Conservation (phyloP, 2,797 vertebrate genomes). For the Myiotriccus ornatus region DNA sequence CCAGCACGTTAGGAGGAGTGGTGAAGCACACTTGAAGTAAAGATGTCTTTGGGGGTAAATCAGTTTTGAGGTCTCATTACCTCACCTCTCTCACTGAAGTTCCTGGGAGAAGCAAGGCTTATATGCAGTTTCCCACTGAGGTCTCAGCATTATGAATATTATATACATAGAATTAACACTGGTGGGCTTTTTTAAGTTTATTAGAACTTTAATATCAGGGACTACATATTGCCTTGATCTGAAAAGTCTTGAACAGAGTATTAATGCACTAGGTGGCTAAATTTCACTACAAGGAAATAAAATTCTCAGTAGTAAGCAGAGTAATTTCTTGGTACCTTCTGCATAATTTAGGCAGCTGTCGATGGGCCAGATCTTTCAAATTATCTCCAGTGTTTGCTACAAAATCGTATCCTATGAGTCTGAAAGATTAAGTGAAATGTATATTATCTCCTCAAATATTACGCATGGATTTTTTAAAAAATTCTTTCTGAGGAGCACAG, state of each 20-base stretch:
- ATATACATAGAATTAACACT: not conserved
- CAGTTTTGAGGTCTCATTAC: not conserved
- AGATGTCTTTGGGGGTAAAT: not conserved
- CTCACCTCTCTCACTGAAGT: not conserved
- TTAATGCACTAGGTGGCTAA: not conserved
- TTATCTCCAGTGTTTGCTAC: not conserved
- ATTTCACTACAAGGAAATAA: not conserved
- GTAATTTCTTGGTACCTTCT: not conserved
- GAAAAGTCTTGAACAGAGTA: not conserved
- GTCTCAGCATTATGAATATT: not conserved
- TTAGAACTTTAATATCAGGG: not conserved
- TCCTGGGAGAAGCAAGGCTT: not conserved
- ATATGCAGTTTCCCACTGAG: not conserved
- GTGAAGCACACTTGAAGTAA: not conserved
- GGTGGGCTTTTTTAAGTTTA: not conserved
- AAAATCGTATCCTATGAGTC: not conserved
- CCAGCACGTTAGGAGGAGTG: not conserved
- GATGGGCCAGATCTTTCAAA: not conserved
- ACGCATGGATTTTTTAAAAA: not conserved
- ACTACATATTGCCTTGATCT: not conserved
- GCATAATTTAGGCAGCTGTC: not conserved
- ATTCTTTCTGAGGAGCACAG: not conserved
- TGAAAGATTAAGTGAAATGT: not conserved
- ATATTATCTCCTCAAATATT: not conserved
- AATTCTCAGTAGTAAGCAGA: not conserved